Evolutionary conservation across 2,797 vertebrate genomes (phyloP).

Genomic region (Anabas testudineus): DNA sequence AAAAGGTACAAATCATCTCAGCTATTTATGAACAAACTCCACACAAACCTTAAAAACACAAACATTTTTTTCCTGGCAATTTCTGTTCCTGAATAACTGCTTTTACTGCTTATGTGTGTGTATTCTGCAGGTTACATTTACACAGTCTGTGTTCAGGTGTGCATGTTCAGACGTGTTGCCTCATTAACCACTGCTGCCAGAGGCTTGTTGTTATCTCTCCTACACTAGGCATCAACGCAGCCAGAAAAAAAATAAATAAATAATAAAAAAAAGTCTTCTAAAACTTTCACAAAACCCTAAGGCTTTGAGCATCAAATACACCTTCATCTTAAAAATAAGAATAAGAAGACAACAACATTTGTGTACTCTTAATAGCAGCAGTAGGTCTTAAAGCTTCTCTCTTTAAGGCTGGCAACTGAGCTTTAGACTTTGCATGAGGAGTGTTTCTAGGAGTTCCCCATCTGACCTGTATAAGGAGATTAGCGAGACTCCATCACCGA

Average conservation of each 20-base stretch:
- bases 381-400: slow-evolving; percentile 31
- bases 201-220: slow-evolving; percentile 69
- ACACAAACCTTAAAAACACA: slow-evolving; percentile 31
- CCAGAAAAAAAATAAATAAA: slow-evolving; percentile 7
- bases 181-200: slow-evolving; percentile 72
- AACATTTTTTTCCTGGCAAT: neutral
- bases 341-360: too few species aligned
- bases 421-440: slow-evolving; percentile 43
- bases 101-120: slow-evolving; percentile 46
- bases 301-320: neutral
- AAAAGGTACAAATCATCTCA: too few species aligned
- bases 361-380: slow-evolving; percentile 4
- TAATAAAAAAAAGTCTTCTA: neutral
- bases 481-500: slow-evolving; percentile 53
- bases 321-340: slow-evolving; percentile 4
- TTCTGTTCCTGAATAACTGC: slow-evolving; percentile 26
- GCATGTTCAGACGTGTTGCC: slow-evolving; percentile 76
- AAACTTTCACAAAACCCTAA: neutral
- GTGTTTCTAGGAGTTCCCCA: slow-evolving; percentile 53
- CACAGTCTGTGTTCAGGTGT: slow-evolving; percentile 65
- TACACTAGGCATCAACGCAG: slow-evolving; percentile 34
- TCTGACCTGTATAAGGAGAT: slow-evolving; percentile 64
- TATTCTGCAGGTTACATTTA: slow-evolving; percentile 59
- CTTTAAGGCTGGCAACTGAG: slow-evolving; percentile 29
- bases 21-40: neutral